These are phyloP conservation scores for Formica selysi DNA, from an alignment of 1,140 invertebrate species.

Conservation along the genomic window DNA sequence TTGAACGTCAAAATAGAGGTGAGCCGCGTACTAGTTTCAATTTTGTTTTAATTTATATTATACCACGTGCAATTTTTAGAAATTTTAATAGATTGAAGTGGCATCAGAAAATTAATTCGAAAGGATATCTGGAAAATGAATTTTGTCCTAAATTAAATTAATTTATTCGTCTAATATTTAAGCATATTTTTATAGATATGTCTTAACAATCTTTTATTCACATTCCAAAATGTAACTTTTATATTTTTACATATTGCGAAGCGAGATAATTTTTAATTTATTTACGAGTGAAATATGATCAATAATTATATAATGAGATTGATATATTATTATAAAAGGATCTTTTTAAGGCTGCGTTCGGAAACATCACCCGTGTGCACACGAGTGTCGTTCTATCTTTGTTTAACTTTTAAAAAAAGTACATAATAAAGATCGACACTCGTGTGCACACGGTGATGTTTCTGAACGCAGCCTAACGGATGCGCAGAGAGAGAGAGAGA, in stretches of 20 bases:
- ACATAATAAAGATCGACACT: too few species aligned
- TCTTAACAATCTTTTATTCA: constrained; percentile 12
- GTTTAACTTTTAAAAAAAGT: too few species aligned
- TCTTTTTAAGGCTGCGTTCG: neutral
- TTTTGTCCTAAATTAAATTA: constrained; percentile 25
- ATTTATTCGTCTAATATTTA: constrained; percentile 31
- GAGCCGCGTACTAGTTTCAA: constrained; percentile 6
- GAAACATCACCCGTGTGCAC: too few species aligned
- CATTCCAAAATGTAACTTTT: constrained; percentile 7
- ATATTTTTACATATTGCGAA: neutral
- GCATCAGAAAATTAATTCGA: neutral
- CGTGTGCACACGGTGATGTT: too few species aligned
- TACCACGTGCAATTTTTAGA: neutral
- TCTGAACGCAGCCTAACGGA: too few species aligned
- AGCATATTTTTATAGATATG: neutral
- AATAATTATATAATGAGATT: neutral
- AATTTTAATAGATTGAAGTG: neutral
- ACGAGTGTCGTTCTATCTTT: too few species aligned
- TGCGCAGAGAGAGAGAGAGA: neutral
- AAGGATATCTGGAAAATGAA: constrained; percentile 1
- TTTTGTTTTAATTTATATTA: neutral
- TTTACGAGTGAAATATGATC: neutral
- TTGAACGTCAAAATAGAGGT: neutral
- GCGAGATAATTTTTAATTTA: constrained; percentile 19
- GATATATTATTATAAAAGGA: neutral